phyloP scores from a whole-genome alignment of 1,140 invertebrate species.

The Trypoxylus dichotomus region DNA sequence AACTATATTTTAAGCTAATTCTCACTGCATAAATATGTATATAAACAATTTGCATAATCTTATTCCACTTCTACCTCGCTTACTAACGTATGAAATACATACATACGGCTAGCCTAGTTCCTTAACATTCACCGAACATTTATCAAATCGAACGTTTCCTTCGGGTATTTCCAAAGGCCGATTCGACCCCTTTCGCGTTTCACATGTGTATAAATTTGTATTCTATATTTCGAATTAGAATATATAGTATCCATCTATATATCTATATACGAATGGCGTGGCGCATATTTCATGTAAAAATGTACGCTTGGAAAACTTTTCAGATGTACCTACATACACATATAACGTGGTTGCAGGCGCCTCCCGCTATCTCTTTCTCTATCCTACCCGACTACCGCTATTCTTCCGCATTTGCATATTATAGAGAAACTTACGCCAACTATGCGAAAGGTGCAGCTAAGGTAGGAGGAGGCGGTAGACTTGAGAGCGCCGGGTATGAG shows the following conservation, averaged over 20 bases:
- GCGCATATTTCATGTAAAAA: slow-evolving; percentile 53
- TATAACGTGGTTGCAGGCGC: slow-evolving; percentile 32
- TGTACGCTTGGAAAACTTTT: slow-evolving; percentile 48
- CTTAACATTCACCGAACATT: slow-evolving; percentile 52
- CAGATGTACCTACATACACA: too few species aligned
- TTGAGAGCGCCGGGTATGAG: not conserved
- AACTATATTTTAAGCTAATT: too few species aligned
- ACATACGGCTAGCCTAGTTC: not conserved
- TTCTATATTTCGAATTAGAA: slow-evolving; percentile 55
- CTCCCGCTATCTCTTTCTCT: not conserved
- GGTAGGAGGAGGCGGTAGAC: not conserved
- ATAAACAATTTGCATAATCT: too few species aligned
- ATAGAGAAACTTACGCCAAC: slow-evolving; percentile 44
- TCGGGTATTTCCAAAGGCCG: slow-evolving; percentile 48
- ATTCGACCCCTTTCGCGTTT: slow-evolving; percentile 26
- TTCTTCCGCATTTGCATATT: slow-evolving; percentile 48
- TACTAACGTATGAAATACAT: too few species aligned
- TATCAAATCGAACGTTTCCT: slow-evolving; percentile 52
- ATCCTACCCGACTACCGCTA: not conserved
- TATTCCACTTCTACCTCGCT: too few species aligned
- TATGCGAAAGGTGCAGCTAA: not conserved
- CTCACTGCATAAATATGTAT: too few species aligned
- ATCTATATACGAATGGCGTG: slow-evolving; percentile 41
- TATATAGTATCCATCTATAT: slow-evolving; percentile 37
- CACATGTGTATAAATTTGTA: slow-evolving; percentile 52